phyloP scores from a whole-genome alignment of 1,140 invertebrate species.

The Trichoplusia ni region DNA sequence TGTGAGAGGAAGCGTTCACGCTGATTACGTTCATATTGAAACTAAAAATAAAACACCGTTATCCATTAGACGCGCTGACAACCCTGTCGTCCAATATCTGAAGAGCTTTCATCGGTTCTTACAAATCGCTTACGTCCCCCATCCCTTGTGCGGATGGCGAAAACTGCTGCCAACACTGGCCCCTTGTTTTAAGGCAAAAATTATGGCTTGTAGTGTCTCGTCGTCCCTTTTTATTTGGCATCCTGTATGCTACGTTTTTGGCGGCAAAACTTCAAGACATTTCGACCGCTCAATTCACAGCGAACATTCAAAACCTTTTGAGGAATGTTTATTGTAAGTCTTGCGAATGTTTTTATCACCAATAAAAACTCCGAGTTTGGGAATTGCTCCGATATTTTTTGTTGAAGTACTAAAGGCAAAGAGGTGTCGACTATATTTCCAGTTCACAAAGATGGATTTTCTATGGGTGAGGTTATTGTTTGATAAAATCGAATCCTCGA shows the following conservation, averaged over 20 bases:
- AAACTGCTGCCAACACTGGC: conserved; percentile 45
- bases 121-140: conserved; percentile 62
- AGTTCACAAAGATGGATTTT: conserved; percentile 35
- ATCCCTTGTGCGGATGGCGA: conserved; percentile 31
- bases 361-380: neutral
- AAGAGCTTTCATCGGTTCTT: conserved; percentile 77
- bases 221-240: conserved; percentile 14
- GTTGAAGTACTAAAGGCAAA: neutral
- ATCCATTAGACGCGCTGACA: conserved; percentile 53
- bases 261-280: neutral
- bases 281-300: conserved; percentile 16
- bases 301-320: conserved; percentile 16
- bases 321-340: conserved; percentile 22
- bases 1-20: conserved; percentile 13
- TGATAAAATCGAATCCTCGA: conserved; percentile 52
- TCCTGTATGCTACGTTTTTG: conserved; percentile 10
- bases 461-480: conserved; percentile 40
- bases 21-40: conserved; percentile 28
- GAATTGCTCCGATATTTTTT: neutral
- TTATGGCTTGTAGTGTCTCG: conserved; percentile 45
- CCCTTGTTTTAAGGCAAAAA: conserved; percentile 58
- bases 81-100: conserved; percentile 66
- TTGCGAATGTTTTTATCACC: neutral
- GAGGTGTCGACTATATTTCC: neutral
- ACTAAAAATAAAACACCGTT: conserved; percentile 46